phyloP scores from a whole-genome alignment of 1,140 invertebrate species.

The Drosophila arizonae region DNA sequence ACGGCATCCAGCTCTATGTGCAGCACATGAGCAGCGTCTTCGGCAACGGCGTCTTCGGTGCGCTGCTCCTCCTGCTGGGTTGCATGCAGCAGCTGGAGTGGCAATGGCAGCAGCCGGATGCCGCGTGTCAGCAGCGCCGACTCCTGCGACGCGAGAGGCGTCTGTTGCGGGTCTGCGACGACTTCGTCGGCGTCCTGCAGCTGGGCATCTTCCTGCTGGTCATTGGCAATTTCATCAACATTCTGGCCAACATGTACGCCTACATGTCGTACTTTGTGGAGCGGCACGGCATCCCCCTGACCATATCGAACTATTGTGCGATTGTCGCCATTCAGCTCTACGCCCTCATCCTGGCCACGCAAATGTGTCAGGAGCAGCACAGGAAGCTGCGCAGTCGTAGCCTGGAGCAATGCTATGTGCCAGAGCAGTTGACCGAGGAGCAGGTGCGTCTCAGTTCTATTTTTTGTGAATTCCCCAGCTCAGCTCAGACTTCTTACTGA shows the following conservation, averaged over 20 bases:
- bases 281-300: constrained; percentile 60
- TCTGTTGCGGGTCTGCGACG: constrained; percentile 29
- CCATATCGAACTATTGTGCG: constrained; percentile 71
- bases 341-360: constrained; percentile 55
- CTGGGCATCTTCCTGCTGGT: constrained; percentile 64
- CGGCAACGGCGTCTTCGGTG: constrained; percentile 60
- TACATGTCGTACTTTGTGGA: constrained; percentile 71
- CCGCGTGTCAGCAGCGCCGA: neutral
- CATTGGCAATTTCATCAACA: constrained; percentile 64
- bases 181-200: constrained; percentile 43
- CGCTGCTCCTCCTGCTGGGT: constrained; percentile 51
- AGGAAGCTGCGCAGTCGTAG: constrained; percentile 23
- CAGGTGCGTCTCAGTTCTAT: constrained; percentile 32
- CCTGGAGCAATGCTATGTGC: constrained; percentile 45
- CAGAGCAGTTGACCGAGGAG: constrained; percentile 12
- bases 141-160: constrained; percentile 25
- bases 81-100: constrained; percentile 35
- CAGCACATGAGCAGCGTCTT: constrained; percentile 69
- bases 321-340: constrained; percentile 62
- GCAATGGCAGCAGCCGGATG: constrained; percentile 16
- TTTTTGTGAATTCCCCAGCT: neutral
- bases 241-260: constrained; percentile 74
- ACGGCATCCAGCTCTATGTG: constrained; percentile 60
- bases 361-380: constrained; percentile 57
- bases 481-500: too few relatives aligned